phyloP scores from a whole-genome alignment of 2,113 vertebrate genomes.

The Aphelocoma coerulescens region DNA sequence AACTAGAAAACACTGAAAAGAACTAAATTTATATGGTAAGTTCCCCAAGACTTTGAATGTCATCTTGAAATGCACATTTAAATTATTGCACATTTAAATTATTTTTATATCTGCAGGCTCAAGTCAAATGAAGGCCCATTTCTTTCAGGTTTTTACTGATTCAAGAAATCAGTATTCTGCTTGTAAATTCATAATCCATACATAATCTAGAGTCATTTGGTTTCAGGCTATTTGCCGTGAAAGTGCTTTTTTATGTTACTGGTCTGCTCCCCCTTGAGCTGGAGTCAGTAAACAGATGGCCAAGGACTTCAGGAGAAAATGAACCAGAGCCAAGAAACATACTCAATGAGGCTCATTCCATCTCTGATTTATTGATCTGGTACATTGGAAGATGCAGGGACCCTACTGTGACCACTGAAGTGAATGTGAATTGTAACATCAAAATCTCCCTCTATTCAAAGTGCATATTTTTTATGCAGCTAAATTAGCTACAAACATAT shows the following conservation, averaged over 20 bases:
- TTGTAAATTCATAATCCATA: background rate
- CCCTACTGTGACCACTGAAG: background rate
- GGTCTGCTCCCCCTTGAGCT: constrained; percentile 1
- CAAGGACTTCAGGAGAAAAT: background rate
- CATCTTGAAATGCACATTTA: background rate
- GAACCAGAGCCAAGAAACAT: background rate
- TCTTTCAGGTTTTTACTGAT: background rate
- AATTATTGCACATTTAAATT: background rate
- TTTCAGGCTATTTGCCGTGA: background rate
- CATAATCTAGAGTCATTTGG: background rate
- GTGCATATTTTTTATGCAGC: background rate
- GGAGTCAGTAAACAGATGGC: constrained; percentile 27
- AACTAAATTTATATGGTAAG: background rate
- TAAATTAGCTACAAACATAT: background rate
- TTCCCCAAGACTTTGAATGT: background rate
- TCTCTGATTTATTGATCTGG: constrained; percentile 15
- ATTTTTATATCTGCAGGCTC: background rate
- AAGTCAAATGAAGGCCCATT: background rate
- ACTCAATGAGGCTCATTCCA: background rate
- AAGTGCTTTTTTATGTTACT: background rate
- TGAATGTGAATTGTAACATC: background rate
- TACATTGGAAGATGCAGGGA: background rate
- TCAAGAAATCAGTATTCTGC: background rate
- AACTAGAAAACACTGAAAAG: background rate
- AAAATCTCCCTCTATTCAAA: background rate